Evolutionary conservation across 1,140 invertebrate species (phyloP).

Genomic region (Centruroides sculpturatus): DNA sequence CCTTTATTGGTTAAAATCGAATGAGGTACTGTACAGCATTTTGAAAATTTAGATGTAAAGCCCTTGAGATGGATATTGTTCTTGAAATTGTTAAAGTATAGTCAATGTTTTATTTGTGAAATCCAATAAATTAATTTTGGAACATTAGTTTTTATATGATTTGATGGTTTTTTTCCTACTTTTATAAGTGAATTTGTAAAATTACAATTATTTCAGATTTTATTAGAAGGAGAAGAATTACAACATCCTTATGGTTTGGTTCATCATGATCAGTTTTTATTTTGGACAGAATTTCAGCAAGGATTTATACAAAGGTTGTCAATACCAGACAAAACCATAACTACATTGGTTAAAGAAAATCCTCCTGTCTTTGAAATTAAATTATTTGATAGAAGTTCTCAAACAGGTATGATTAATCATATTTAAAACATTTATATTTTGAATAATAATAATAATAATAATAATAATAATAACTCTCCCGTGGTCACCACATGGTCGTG

Average conservation of each 20-base stretch:
- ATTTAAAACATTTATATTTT: background rate
- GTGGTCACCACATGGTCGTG: too few species aligned
- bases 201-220: slow-evolving; percentile 5
- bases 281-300: slow-evolving; percentile 42
- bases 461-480: too few species aligned
- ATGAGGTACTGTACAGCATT: too few species aligned
- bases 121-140: too few species aligned
- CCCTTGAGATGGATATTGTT: too few species aligned
- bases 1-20: too few species aligned
- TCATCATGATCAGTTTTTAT: slow-evolving; percentile 30
- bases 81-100: too few species aligned
- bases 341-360: slow-evolving; percentile 31
- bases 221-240: slow-evolving; percentile 25
- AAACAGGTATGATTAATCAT: slow-evolving; percentile 29
- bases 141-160: too few species aligned
- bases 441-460: too few species aligned
- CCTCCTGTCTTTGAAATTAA: slow-evolving; percentile 45
- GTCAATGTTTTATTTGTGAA: too few species aligned
- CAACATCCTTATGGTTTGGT: slow-evolving; percentile 41
- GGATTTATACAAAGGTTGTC: slow-evolving; percentile 39
- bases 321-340: slow-evolving; percentile 26
- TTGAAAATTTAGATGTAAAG: too few species aligned
- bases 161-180: too few species aligned
- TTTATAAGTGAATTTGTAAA: background rate
- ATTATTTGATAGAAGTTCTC: slow-evolving; percentile 37